Evolutionary conservation across 1,140 invertebrate species (phyloP).

Genomic region (Plectrocnemia conspersa): DNA sequence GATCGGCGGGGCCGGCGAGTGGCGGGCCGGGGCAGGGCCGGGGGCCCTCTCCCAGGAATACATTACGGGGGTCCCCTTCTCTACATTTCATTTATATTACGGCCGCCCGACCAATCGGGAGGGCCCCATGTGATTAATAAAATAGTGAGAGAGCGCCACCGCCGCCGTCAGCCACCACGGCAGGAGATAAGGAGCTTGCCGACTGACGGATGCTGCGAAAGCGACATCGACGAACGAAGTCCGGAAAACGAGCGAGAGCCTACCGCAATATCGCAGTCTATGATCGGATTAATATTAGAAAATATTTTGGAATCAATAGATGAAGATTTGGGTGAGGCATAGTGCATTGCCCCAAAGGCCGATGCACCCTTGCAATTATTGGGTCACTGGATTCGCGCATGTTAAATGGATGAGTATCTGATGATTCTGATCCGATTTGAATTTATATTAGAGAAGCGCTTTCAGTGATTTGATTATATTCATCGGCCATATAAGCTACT

Average conservation of each 20-base stretch:
- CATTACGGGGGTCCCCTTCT: slow-evolving; percentile 33
- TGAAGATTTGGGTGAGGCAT: neutral
- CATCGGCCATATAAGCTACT: too few relatives aligned
- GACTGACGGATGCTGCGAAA: neutral
- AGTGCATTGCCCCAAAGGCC: neutral
- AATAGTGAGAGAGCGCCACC: slow-evolving; percentile 29
- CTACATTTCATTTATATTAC: slow-evolving; percentile 36
- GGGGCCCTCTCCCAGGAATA: slow-evolving; percentile 26
- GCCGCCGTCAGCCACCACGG: slow-evolving; percentile 8
- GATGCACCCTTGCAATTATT: too few relatives aligned
- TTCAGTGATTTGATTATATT: too few relatives aligned
- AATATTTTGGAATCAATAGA: neutral
- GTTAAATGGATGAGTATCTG: too few relatives aligned
- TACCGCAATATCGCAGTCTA: neutral
- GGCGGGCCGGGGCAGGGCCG: slow-evolving; percentile 9
- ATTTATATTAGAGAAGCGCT: too few relatives aligned
- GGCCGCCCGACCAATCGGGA: slow-evolving; percentile 35
- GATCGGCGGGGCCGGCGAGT: slow-evolving; percentile 26
- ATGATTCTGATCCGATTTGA: too few relatives aligned
- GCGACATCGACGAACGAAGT: too few relatives aligned
- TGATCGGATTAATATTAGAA: neutral
- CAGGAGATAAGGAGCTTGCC: slow-evolving; percentile 18
- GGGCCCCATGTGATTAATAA: slow-evolving; percentile 36
- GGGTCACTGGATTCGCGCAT: too few relatives aligned
- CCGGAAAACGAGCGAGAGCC: slow-evolving; percentile 11